Base-by-base conservation (phyloP, 2,888 invertebrate species). In the Morinoia aosen region DNA sequence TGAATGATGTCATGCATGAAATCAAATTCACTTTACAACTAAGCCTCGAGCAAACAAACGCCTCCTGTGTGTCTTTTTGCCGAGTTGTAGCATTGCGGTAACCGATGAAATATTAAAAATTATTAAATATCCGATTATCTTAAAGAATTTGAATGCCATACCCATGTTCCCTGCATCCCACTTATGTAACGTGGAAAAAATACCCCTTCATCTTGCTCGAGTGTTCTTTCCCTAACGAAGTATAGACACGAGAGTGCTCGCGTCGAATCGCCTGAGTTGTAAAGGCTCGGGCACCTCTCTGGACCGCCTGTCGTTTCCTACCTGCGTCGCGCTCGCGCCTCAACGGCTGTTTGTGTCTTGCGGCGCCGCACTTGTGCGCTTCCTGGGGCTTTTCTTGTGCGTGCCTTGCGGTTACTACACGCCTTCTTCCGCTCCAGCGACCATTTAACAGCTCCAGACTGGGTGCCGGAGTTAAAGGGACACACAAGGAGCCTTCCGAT, bases 351-450 rank as follows among this genome's bases (percentile, higher is more conserved):
- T 76, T 76, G 25, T 48, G 5, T 48, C 48, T 76, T 76, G 76
- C 25, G 76, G 25, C 61, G 93, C 57, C 57, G 57, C 93, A 93
- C 93, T 93, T 93, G 93, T 33, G 10, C 25, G 25, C 57, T 93
- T 93, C 93, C 93, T 93, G 58, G 58, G 57, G 56, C 93, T 33
- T 90, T 90, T 93, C 93, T 93, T 93, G 93, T 57, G 4, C 48
- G 57, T 93, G 93, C 93, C 93, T 93, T 93, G 57, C 93, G 93
- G 93, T 93, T 16, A 93, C 93, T 93, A 11, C 93, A 19, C 57
- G 57, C 93, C 93, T 93, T 93, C 93, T 93, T 93, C 93, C 93
- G 93, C 93, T 93, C 57, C 93, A n/a, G 48, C 48, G 93, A 16
- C 56, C 93, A 48, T 93, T 93, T 57, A 90, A 88, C 39, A 40